Evolutionary conservation across 2,888 invertebrate genomes (phyloP).

Genomic region (Allolobophora icterica): DNA sequence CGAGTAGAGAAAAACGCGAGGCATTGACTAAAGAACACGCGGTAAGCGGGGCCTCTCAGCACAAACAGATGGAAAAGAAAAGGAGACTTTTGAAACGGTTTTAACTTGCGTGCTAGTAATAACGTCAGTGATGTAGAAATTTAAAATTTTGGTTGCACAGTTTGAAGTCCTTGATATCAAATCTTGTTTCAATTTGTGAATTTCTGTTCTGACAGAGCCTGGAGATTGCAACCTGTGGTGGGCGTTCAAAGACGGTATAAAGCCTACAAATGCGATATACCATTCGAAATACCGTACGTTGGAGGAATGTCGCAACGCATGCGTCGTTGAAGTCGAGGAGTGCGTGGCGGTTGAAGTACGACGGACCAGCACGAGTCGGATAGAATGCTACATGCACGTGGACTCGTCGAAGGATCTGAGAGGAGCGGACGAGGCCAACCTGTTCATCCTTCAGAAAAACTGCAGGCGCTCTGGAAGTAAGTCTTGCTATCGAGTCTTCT

Average conservation of each 20-base stretch:
- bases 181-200: neutral
- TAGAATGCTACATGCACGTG: neutral
- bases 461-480: neutral
- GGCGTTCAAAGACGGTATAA: neutral
- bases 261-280: neutral
- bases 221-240: neutral
- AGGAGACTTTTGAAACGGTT: no score
- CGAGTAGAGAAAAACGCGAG: no score
- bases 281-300: neutral
- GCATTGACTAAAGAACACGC: no score
- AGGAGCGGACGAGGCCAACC: neutral
- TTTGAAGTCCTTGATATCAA: no score
- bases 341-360: neutral
- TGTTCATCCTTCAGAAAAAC: constrained; percentile 4
- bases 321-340: neutral
- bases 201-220: neutral
- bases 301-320: neutral
- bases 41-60: no score
- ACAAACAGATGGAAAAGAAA: no score
- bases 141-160: no score
- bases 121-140: no score
- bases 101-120: no score
- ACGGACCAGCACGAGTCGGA: neutral
- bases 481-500: neutral
- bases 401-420: neutral